These are phyloP conservation scores for Phocoena phocoena DNA, from an alignment of 2,113 vertebrate genomes.

Conservation along the genomic window DNA sequence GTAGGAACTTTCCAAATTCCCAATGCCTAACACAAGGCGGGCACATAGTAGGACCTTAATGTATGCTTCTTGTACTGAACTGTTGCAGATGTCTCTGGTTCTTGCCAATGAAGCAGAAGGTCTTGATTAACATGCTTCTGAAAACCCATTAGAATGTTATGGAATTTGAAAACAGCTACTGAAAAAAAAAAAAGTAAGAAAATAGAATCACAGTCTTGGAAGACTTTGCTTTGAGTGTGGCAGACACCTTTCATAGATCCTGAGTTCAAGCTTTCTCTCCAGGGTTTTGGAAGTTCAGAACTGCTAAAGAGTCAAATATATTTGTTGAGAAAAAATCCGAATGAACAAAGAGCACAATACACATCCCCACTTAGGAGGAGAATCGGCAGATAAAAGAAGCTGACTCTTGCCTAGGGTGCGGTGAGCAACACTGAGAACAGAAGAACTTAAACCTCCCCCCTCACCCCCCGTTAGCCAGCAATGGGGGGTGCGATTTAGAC, in stretches of 20 bases:
- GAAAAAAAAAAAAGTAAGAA: background rate
- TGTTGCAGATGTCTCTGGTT: background rate
- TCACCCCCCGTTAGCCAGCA: rapidly evolving
- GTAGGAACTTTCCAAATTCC: background rate
- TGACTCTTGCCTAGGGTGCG: rapidly evolving
- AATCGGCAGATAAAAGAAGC: background rate
- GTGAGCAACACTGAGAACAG: background rate
- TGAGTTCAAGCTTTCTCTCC: slow-evolving; percentile 21
- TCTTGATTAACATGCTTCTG: background rate
- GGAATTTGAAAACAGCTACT: background rate
- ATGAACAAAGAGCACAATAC: background rate
- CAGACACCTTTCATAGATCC: background rate
- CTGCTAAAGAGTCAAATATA: slow-evolving; percentile 10
- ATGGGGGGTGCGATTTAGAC: rapidly evolving
- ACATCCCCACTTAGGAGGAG: background rate
- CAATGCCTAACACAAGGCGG: background rate
- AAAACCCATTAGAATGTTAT: background rate
- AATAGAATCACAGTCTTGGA: slow-evolving; percentile 17
- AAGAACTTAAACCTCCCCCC: rapidly evolving
- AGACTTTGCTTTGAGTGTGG: slow-evolving; percentile 29
- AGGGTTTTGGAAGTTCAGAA: slow-evolving; percentile 5
- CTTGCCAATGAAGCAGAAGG: background rate
- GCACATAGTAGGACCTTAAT: background rate
- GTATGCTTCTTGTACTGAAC: rapidly evolving
- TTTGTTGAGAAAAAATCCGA: slow-evolving; percentile 36